Evolutionary conservation across 2,113 vertebrate genomes (phyloP).

Genomic region (Bettongia penicillata): DNA sequence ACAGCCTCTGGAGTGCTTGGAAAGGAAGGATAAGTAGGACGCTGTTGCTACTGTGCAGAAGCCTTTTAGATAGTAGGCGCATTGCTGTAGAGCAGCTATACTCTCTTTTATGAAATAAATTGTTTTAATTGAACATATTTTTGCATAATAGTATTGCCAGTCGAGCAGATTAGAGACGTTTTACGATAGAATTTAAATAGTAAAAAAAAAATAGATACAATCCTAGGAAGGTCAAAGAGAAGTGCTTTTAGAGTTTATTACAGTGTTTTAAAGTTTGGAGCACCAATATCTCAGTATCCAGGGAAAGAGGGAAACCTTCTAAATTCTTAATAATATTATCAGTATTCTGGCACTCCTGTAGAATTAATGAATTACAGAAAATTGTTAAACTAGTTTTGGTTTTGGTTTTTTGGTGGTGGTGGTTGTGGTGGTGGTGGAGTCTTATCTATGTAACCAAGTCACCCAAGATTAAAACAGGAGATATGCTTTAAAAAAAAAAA

Average conservation of each 20-base stretch:
- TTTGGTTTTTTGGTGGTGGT: slow-evolving; percentile 60
- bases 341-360: slow-evolving; percentile 61
- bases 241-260: slow-evolving; percentile 59
- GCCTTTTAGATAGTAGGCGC: slow-evolving; percentile 46
- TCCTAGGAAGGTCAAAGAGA: not conserved
- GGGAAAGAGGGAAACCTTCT: slow-evolving; percentile 39
- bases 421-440: slow-evolving; percentile 53
- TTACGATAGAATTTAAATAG: slow-evolving; percentile 1
- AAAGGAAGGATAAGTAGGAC: slow-evolving; percentile 9
- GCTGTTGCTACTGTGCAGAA: slow-evolving; percentile 18
- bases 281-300: slow-evolving; percentile 2
- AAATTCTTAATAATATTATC: not conserved
- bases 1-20: slow-evolving; percentile 21
- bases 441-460: slow-evolving; percentile 84
- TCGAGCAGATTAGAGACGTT: slow-evolving; percentile 48
- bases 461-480: slow-evolving; percentile 87
- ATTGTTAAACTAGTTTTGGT: slow-evolving; percentile 72
- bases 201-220: not conserved
- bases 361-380: slow-evolving; percentile 80
- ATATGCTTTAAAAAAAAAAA: slow-evolving; percentile 75
- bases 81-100: slow-evolving; percentile 15
- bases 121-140: not conserved
- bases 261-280: slow-evolving; percentile 74
- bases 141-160: not conserved
- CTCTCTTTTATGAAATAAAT: slow-evolving; percentile 61